A percentile compares a stretch with the other conserved stretches of the same genome.
Evolutionary conservation across 2,888 invertebrate species (phyloP).

Genomic region (Watsonalla binaria): DNA sequence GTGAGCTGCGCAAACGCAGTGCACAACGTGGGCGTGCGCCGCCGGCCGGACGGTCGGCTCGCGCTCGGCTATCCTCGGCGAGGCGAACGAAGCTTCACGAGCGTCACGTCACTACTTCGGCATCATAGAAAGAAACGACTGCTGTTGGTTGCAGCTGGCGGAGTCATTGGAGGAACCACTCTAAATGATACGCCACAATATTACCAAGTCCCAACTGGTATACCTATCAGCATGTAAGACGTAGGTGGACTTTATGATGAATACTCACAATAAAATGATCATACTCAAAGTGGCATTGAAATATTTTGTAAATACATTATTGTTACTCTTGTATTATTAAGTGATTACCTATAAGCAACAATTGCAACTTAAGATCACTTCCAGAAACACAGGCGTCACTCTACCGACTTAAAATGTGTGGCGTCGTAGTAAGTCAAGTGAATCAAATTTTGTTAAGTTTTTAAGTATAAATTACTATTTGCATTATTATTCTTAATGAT

Average conservation of each 20-base stretch:
- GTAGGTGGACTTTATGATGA: background rate
- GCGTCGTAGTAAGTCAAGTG: too few species aligned
- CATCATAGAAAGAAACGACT: slow-evolving; percentile 76
- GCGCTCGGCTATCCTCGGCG: slow-evolving; percentile 76
- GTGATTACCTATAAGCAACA: too few species aligned
- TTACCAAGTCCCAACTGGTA: slow-evolving; percentile 61
- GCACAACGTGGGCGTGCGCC: slow-evolving; percentile 78
- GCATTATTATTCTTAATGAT: too few species aligned
- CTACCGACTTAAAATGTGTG: too few species aligned
- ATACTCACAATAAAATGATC: background rate
- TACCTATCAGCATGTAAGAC: slow-evolving; percentile 32
- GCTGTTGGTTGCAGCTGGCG: slow-evolving; percentile 71
- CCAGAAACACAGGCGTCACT: too few species aligned
- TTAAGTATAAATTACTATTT: too few species aligned
- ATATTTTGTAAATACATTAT: too few species aligned
- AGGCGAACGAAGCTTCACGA: slow-evolving; percentile 73
- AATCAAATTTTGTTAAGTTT: too few species aligned
- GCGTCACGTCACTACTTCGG: slow-evolving; percentile 71
- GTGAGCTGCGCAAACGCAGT: slow-evolving; percentile 72
- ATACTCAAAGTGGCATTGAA: background rate
- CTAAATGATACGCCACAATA: slow-evolving; percentile 64
- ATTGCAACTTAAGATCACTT: too few species aligned
- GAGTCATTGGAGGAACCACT: slow-evolving; percentile 71
- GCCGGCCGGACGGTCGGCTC: slow-evolving; percentile 72
- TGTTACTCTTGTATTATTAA: too few species aligned